phyloP scores from a whole-genome alignment of 2,113 vertebrate species.

The Mormoops blainvillei region DNA sequence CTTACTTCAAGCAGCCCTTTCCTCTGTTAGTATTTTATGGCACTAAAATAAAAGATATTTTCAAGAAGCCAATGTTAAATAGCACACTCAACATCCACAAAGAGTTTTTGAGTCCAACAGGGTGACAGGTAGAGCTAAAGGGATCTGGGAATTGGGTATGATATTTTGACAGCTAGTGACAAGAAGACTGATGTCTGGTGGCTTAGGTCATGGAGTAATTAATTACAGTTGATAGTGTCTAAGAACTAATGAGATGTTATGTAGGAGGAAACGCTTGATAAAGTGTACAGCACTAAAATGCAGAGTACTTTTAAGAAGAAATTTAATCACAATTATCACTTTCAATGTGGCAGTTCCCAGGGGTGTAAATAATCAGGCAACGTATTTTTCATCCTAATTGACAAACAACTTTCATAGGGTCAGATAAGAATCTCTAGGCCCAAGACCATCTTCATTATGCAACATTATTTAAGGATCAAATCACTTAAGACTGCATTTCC shows the following conservation, averaged over 20 bases:
- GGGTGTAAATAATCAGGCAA: background rate
- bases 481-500: background rate
- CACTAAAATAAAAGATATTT: slow-evolving; percentile 12
- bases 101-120: background rate
- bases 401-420: background rate
- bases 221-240: background rate
- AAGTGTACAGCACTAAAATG: background rate
- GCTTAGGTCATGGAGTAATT: slow-evolving; percentile 1
- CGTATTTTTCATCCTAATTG: background rate
- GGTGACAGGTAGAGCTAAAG: background rate
- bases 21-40: background rate
- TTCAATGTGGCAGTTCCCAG: background rate
- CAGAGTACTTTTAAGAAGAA: background rate
- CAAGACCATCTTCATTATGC: background rate
- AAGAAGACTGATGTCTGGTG: background rate
- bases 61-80: background rate
- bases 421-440: background rate
- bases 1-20: background rate
- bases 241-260: background rate
- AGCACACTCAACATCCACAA: background rate
- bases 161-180: slow-evolving; percentile 35
- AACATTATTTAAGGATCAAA: background rate
- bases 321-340: background rate
- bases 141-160: background rate
- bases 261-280: background rate